Evolutionary conservation across 1,140 invertebrate species (phyloP), one percentile per base, ranked within the genome.

Genomic region (Pantala flavescens): DNA sequence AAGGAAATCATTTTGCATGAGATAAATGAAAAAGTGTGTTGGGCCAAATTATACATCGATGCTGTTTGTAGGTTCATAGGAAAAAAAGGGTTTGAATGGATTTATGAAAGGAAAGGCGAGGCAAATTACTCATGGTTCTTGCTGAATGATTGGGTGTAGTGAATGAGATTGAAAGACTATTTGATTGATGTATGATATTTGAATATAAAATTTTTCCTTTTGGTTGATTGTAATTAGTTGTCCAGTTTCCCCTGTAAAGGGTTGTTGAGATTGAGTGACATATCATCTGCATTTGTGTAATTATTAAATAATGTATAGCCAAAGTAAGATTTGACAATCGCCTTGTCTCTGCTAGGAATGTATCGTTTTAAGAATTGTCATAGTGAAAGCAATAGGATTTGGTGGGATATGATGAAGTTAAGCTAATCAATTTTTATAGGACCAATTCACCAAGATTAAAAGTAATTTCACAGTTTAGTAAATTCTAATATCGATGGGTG

Each of bases 401-500:
- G n/a, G 49, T 63, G 49, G 49, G 16, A 63, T 19, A 21, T 19
- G 49, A 63, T 63, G 1, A 63, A 63, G n/a, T 63, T 63, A 21
- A 7, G 14, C 14, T 63, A 63, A 63, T 16, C 49, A 19, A 16
- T 63, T 63, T 63, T 63, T 12, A 63, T 63, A 63, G 49, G 49
- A 63, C 49, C 49, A 63, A 63, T 63, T 63, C 49, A 63, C 49
- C 14, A 21, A 7, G 49, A 63, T 63, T 63, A 21, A 63, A 63
- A 63, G n/a, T 36, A 63, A 63, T 63, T 63, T 19, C 49, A 63
- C 49, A 63, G 14, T 63, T 63, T 63, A 63, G 49, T 63, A 63
- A 63, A 63, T 63, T 63, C 49, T 63, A 63, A 16, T 63, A 21
- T 21, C 49, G 12, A 63, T 63, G 14, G 49, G n/a, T 63, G 49